Percentiles rank a stretch among this genome's conserved stretches.
These are phyloP conservation scores for Spisula solida DNA, from an alignment of 2,888 invertebrate genomes.

Conservation along the genomic window DNA sequence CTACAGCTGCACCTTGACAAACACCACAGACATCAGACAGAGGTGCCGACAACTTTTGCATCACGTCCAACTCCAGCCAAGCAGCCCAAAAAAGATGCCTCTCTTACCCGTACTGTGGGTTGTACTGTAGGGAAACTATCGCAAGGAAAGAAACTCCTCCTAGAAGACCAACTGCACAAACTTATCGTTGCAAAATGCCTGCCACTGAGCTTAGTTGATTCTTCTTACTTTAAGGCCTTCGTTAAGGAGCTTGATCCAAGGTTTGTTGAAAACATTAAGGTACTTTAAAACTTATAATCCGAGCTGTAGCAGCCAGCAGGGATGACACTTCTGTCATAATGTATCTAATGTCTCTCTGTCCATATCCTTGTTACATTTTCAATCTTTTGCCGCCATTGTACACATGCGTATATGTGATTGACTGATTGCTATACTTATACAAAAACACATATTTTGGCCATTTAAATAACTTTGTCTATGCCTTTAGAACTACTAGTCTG, in stretches of 20 bases:
- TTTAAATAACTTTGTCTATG: too few relatives aligned
- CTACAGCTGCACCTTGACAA: conserved; percentile 1
- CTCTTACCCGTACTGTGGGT: background rate
- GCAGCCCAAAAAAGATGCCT: background rate
- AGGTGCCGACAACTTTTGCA: background rate
- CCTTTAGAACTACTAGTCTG: too few relatives aligned
- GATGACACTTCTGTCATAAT: background rate
- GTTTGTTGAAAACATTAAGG: conserved; percentile 6
- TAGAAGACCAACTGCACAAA: background rate
- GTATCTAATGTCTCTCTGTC: too few relatives aligned
- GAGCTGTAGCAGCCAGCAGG: background rate
- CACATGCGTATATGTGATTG: conserved; percentile 2
- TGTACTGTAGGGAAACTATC: too few relatives aligned
- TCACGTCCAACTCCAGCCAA: background rate
- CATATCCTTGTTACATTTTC: too few relatives aligned
- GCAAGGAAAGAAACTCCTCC: too few relatives aligned
- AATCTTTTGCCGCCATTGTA: background rate
- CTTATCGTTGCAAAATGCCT: conserved; percentile 12
- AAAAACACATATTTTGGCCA: background rate
- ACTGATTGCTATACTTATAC: background rate
- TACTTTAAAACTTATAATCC: background rate
- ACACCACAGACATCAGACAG: background rate
- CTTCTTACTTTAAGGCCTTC: conserved; percentile 11
- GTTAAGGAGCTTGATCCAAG: conserved; percentile 30
- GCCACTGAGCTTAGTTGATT: conserved; percentile 8